Conservation (phyloP, 1,140 invertebrate genomes). For the Bathynomus jamesi region DNA sequence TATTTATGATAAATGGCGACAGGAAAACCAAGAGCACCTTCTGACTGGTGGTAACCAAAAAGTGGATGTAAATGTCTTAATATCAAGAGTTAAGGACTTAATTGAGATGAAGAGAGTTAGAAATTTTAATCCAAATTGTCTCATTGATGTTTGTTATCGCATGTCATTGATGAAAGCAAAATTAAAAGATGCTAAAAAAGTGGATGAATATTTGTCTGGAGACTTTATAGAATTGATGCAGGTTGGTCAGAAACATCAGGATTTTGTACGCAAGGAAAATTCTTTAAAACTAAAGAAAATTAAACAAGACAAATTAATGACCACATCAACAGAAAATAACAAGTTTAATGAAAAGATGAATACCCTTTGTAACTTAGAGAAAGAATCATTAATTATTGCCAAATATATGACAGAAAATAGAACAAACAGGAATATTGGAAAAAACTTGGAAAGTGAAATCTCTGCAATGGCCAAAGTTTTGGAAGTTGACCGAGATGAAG, state of each 20-base stretch:
- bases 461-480: background rate
- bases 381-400: background rate
- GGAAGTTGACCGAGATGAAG: background rate
- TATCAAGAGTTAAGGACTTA: constrained; percentile 4
- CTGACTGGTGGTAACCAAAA: constrained; percentile 13
- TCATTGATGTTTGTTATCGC: constrained; percentile 20
- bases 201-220: constrained; percentile 13
- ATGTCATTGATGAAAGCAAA: constrained; percentile 18
- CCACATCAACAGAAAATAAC: background rate
- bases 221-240: constrained; percentile 16
- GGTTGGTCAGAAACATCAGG: constrained; percentile 12
- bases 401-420: background rate
- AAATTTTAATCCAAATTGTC: constrained; percentile 11
- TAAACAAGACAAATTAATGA: background rate
- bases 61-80: constrained; percentile 14
- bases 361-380: background rate
- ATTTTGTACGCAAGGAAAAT: background rate
- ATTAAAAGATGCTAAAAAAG: constrained; percentile 8
- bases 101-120: background rate
- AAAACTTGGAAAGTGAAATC: background rate
- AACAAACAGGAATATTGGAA: background rate
- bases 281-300: background rate
- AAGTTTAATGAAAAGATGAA: background rate
- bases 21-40: constrained; percentile 12
- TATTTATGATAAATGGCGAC: constrained; percentile 22